Base-by-base conservation (phyloP, 1,140 invertebrate genomes). In the Saxidomus purpurata region DNA sequence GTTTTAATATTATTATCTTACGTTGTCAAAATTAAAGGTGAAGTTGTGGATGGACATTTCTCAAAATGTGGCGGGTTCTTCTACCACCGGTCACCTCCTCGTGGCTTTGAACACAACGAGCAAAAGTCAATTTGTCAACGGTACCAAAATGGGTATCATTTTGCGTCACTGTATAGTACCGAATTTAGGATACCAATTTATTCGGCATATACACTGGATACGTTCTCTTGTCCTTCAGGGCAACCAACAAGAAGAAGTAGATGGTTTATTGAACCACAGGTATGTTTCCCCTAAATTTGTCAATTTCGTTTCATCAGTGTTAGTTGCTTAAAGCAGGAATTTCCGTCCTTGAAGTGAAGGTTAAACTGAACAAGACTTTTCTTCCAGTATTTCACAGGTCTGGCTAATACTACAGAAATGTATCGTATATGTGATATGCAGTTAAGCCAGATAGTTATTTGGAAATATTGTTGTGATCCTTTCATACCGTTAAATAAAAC, bases 251-350 rank as follows among this genome's bases (percentile, higher is more conserved):
- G 59, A 63, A 63, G 59, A 28, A 63, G 59, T 63, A 25, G 28
- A 63, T 63, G 59, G 59, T 63, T 63, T 28, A 63, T 63, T 28
- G 59, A 63, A 63, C 59, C n/a, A 8, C 59, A 63, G 59, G 59
- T 63, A n/a, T n/a, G n/a, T n/a, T n/a, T n/a, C n/a, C n/a, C n/a
- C n/a, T n/a, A n/a, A n/a, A n/a, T n/a, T n/a, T n/a, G n/a, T n/a
- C n/a, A n/a, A n/a, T n/a, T n/a, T n/a, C n/a, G n/a, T n/a, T n/a
- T n/a, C n/a, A n/a, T n/a, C n/a, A n/a, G n/a, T n/a, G n/a, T n/a
- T n/a, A n/a, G n/a, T n/a, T n/a, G n/a, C n/a, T n/a, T n/a, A n/a
- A n/a, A n/a, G n/a, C n/a, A n/a, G n/a, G n/a, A n/a, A n/a, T n/a
- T n/a, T n/a, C n/a, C n/a, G n/a, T n/a, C n/a, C n/a, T n/a, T n/a